phyloP scores from a whole-genome alignment of 2,113 vertebrate species.

The Chaetops frenatus region DNA sequence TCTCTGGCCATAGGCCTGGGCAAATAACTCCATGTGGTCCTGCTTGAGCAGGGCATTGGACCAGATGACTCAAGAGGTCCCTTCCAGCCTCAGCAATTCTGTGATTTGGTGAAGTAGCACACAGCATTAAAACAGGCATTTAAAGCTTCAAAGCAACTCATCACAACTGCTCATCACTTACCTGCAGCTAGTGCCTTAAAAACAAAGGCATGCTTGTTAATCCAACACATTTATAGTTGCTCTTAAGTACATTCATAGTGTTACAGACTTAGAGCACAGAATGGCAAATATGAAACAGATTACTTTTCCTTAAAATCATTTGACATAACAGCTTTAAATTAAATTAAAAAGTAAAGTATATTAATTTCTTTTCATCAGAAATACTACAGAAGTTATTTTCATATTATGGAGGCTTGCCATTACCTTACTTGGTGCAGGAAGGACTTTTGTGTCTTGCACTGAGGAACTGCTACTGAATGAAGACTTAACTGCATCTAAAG shows the following conservation, averaged over 20 bases:
- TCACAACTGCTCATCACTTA: not conserved
- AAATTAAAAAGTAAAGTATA: not conserved
- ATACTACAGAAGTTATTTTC: not conserved
- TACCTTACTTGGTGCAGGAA: slow-evolving; percentile 79
- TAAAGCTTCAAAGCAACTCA: not conserved
- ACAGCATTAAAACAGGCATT: not conserved
- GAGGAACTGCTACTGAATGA: slow-evolving; percentile 62
- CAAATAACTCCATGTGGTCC: not conserved
- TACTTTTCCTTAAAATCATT: not conserved
- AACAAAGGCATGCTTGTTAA: not conserved
- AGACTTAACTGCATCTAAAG: slow-evolving; percentile 69
- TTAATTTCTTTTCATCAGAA: not conserved
- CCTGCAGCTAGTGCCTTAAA: not conserved
- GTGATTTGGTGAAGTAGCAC: not conserved
- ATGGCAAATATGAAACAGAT: not conserved
- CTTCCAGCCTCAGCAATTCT: not conserved
- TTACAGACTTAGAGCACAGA: not conserved
- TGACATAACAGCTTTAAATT: not conserved
- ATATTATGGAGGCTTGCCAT: not conserved
- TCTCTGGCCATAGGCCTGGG: not conserved
- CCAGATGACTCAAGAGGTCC: not conserved
- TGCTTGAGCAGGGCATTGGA: not conserved
- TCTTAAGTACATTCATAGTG: not conserved
- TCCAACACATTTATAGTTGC: not conserved
- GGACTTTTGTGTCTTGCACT: slow-evolving; percentile 45